Percentiles rank a stretch among this genome's conserved stretches.
These are phyloP conservation scores for Clangula hyemalis DNA, from an alignment of 2,797 vertebrate genomes.

Conservation along the genomic window DNA sequence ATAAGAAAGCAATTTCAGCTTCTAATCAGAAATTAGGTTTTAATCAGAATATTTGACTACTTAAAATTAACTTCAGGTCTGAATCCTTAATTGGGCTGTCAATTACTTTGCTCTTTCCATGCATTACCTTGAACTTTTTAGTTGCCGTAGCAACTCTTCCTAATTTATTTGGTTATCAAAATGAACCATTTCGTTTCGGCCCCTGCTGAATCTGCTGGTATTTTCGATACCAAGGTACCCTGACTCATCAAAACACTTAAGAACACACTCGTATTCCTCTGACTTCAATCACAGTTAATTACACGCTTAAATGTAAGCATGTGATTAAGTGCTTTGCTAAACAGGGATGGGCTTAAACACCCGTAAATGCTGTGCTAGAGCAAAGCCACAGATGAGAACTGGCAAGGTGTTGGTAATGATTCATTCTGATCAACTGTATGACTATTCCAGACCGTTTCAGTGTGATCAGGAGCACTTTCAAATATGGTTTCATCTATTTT, in stretches of 20 bases:
- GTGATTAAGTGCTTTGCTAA: conserved; percentile 17
- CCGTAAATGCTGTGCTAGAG: not conserved
- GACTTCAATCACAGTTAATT: not conserved
- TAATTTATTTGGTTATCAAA: conserved; percentile 75
- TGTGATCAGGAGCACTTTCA: conserved; percentile 36
- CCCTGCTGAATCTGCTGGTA: conserved; percentile 33
- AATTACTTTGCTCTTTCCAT: conserved; percentile 51
- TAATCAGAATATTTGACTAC: conserved; percentile 38
- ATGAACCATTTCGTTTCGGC: conserved; percentile 63
- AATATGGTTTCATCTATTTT: not conserved
- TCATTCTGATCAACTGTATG: conserved; percentile 48
- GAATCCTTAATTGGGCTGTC: conserved; percentile 56
- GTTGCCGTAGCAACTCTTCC: conserved; percentile 74
- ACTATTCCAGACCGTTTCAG: conserved; percentile 1
- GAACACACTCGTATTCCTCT: not conserved
- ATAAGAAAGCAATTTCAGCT: conserved; percentile 24
- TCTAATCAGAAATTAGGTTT: conserved; percentile 48
- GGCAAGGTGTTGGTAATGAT: conserved; percentile 21
- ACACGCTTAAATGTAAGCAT: conserved; percentile 3
- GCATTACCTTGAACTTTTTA: conserved; percentile 56
- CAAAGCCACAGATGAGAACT: not conserved
- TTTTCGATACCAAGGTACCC: conserved; percentile 37
- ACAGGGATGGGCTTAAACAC: not conserved
- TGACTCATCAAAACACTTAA: conserved; percentile 3
- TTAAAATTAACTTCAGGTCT: conserved; percentile 55